Evolutionary conservation across 2,888 invertebrate genomes (phyloP).

Genomic region (Ormyrus labotus): DNA sequence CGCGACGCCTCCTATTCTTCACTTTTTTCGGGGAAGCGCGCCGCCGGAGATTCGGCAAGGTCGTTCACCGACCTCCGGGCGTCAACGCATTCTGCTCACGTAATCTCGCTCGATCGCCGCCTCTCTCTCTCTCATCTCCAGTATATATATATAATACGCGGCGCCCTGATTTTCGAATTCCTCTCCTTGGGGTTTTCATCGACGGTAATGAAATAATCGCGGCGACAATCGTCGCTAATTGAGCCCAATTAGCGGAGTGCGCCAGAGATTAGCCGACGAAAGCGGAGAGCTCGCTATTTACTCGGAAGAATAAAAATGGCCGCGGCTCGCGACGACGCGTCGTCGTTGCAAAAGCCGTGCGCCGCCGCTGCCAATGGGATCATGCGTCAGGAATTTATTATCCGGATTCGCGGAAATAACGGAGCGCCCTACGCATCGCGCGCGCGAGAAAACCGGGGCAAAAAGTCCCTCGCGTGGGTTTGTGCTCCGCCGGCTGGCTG

Average conservation of each 20-base stretch:
- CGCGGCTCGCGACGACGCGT: neutral
- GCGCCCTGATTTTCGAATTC: no score
- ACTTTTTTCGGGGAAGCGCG: conserved; percentile 14
- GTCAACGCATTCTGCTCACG: conserved; percentile 23
- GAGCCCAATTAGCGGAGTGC: conserved; percentile 20
- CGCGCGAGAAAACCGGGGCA: conserved; percentile 1
- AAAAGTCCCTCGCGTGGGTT: conserved; percentile 9
- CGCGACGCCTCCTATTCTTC: conserved; percentile 25
- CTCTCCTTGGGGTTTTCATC: no score
- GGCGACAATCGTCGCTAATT: conserved; percentile 32
- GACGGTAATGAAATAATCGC: conserved; percentile 27
- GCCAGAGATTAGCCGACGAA: neutral
- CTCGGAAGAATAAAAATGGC: conserved; percentile 7
- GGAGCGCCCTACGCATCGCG: neutral
- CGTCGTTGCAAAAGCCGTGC: no score
- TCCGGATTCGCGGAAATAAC: conserved; percentile 50
- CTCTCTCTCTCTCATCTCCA: neutral
- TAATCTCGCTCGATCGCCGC: conserved; percentile 3
- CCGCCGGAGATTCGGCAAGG: conserved; percentile 26
- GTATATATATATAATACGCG: no score
- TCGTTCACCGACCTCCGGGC: conserved; percentile 34
- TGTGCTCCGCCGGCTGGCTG: neutral
- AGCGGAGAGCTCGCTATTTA: neutral
- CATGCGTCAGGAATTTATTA: conserved; percentile 49
- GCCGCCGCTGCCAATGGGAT: neutral